Conservation (phyloP, 2,888 invertebrate genomes). For the Candidula unifasciata region DNA sequence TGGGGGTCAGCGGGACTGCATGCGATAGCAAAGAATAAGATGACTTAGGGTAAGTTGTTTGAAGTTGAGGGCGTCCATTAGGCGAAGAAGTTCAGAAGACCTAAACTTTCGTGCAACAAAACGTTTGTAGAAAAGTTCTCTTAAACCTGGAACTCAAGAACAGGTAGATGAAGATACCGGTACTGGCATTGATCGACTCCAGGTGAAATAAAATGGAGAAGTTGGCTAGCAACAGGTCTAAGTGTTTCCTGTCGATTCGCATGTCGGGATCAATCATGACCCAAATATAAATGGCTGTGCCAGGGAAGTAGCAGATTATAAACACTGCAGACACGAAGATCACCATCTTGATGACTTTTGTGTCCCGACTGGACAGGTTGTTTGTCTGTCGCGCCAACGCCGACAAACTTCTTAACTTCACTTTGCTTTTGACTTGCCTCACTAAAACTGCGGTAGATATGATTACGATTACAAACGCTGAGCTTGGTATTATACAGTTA, state of each 20-base stretch:
- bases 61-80: too few relatives aligned
- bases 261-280: constrained; percentile 29
- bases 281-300: constrained; percentile 22
- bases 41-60: too few relatives aligned
- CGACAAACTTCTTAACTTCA: constrained; percentile 1
- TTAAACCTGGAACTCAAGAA: constrained; percentile 32
- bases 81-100: not conserved
- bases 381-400: not conserved
- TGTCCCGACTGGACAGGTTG: not conserved
- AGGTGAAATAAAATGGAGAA: constrained; percentile 22
- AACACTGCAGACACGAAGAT: constrained; percentile 35
- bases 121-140: constrained; percentile 21
- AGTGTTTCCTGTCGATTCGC: constrained; percentile 28
- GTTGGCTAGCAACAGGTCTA: not conserved
- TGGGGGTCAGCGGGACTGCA: too few relatives aligned
- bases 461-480: constrained; percentile 12
- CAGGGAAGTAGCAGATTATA: constrained; percentile 39
- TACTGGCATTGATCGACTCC: constrained; percentile 22
- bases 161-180: constrained; percentile 33
- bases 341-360: constrained; percentile 26
- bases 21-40: too few relatives aligned
- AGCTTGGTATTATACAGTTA: constrained; percentile 7
- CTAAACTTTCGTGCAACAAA: not conserved
- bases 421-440: not conserved
- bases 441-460: constrained; percentile 23